Evolutionary conservation across 2,113 vertebrate genomes (phyloP), one percentile per base, ranked within the genome.

Genomic region (Dromiciops gliroides): DNA sequence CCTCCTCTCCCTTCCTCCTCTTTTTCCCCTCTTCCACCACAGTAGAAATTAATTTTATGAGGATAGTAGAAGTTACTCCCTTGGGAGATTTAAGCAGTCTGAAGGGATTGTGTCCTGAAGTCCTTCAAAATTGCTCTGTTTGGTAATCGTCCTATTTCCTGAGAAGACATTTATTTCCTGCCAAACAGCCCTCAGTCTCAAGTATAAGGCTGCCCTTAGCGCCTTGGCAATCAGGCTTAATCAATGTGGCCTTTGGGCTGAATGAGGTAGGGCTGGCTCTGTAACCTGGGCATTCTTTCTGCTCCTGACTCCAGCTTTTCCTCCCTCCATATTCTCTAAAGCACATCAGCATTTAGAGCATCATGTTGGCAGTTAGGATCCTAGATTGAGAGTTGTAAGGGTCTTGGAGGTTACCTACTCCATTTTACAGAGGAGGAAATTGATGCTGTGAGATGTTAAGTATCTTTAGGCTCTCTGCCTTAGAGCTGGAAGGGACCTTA

Each of bases 241-340:
- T n/a, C 67, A 89, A 11, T 44, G 37, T 2, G 24, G 37, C 31
- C 26, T 28, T 2, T 0, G 0, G 0, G 10, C 44, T 25, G 56
- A 6, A 6, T 22, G 75, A 25, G 49, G 28, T 11, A 2, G 51
- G 14, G 28, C 44, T 11, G n/a, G 24, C 12, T 9, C 0, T 28
- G 23, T 44, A 48, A 7, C 8, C 24, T 0, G 11, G 25, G 0
- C 75, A 48, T 2, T 11, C 51, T 67, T 67, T 67, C 56, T 11
- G 22, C 12, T 89, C 19, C 31, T 51, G 9, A 48, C 48, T 51
- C 26, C 25, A 93, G 31, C 5, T 16, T 5, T 95, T 90, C 88
- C 12, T 50, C 12, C 14, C 28, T 31, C 3, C 28, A 60, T 12
- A 53, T 53, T 53, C 28, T 53, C 28, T 28, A 12, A 60, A 60